phyloP scores from a whole-genome alignment of 2,797 vertebrate genomes.

The Hybognathus amarus region DNA sequence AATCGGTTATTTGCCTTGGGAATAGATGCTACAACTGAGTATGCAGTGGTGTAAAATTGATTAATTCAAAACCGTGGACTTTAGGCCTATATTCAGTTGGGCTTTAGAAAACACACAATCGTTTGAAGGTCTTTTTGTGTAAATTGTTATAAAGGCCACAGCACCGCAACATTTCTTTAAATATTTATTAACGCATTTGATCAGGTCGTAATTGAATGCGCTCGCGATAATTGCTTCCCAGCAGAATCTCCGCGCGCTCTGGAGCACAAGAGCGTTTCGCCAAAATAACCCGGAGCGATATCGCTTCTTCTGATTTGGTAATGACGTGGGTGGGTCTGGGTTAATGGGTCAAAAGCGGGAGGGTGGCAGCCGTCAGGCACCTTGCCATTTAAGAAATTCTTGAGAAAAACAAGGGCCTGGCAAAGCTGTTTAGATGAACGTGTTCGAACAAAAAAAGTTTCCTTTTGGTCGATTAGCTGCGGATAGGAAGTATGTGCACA shows the following conservation, averaged over 20 bases:
- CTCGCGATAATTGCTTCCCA: conserved; percentile 71
- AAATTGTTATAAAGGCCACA: conserved; percentile 1
- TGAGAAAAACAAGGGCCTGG: conserved; percentile 55
- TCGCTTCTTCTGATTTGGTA: conserved; percentile 76
- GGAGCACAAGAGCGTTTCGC: conserved; percentile 65
- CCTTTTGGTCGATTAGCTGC: conserved; percentile 40
- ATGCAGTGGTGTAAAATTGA: background rate
- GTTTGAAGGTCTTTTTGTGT: conserved; percentile 18
- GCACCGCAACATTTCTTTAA: conserved; percentile 24
- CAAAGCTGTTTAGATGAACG: conserved; percentile 65
- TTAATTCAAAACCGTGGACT: conserved; percentile 6
- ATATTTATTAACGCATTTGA: conserved; percentile 70
- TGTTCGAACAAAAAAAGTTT: conserved; percentile 49
- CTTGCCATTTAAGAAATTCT: conserved; percentile 61
- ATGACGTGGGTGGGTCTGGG: conserved; percentile 80
- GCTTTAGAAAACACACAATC: conserved; percentile 14
- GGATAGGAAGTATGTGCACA: conserved; percentile 12
- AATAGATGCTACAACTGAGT: background rate
- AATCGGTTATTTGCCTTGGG: conserved; percentile 25
- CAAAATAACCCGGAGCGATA: conserved; percentile 78
- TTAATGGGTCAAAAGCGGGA: conserved; percentile 74
- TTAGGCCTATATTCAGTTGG: conserved; percentile 6
- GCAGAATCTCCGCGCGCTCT: conserved; percentile 58
- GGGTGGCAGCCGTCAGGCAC: conserved; percentile 64
- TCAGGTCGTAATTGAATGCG: conserved; percentile 75